These are phyloP conservation scores for Zaprionus capensis DNA, from an alignment of 1,140 invertebrate species.

Conservation along the genomic window DNA sequence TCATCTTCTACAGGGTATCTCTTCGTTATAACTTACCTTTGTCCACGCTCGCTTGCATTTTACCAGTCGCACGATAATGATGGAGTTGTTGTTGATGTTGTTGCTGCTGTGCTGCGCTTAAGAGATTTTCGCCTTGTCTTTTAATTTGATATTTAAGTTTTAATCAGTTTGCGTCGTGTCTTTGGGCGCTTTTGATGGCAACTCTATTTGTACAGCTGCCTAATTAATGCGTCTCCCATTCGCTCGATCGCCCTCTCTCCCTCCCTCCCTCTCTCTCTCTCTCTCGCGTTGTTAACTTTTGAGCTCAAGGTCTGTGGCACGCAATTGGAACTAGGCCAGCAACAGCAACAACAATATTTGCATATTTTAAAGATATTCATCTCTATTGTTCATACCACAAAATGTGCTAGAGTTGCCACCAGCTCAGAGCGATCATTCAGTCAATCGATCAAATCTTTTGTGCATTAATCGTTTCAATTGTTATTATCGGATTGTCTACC, in stretches of 20 bases:
- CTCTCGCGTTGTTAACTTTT: conserved; percentile 23
- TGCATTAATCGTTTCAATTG: conserved; percentile 19
- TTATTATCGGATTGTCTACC: conserved; percentile 2
- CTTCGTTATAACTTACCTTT: not conserved
- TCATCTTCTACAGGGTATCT: not conserved
- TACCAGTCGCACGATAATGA: conserved; percentile 19
- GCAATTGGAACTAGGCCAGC: conserved; percentile 35
- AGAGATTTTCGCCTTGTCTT: conserved; percentile 14
- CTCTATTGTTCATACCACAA: conserved; percentile 10
- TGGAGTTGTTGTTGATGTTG: not conserved
- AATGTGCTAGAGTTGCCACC: conserved; percentile 15
- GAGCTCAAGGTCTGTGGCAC: conserved; percentile 52
- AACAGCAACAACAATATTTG: conserved; percentile 27
- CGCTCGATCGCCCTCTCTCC: not conserved
- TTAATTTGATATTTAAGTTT: conserved; percentile 16
- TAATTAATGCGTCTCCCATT: conserved; percentile 32
- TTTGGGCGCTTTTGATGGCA: not conserved
- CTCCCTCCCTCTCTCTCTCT: not conserved
- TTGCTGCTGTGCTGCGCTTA: not conserved
- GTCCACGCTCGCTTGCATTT: conserved; percentile 11
- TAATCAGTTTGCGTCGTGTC: conserved; percentile 7
- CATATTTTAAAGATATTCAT: conserved; percentile 35
- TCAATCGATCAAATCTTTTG: conserved; percentile 21
- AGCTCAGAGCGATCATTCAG: not conserved
- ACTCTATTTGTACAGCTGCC: conserved; percentile 29